Evolutionary conservation across 2,113 vertebrate genomes (phyloP), one percentile per base, ranked within the genome.

Genomic region (Vicugna pacos): DNA sequence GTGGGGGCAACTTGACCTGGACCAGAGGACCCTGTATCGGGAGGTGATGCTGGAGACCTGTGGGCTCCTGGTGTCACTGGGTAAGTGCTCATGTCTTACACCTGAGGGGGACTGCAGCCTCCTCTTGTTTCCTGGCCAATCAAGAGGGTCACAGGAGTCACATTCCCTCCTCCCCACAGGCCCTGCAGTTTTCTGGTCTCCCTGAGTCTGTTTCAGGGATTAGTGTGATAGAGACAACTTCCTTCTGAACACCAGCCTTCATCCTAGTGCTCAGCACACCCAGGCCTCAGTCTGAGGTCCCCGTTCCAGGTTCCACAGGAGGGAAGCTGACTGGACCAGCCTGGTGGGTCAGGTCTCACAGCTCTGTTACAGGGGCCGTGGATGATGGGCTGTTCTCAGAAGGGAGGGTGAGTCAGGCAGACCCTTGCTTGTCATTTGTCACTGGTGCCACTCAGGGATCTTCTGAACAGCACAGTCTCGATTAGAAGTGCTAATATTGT

Each of bases 1-100:
- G 46, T 97, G 97, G 96, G 70, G 62, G 11, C 67, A 89, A 15
- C 91, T 95, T 52, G 93, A 89, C 48, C 22, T 50, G 5, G n/a
- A 64, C 32, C 97, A 97, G 87, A 85, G 87, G 67, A 65, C 67
- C 38, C n/a, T 96, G 79, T 97, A 93, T 72, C 65, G 13, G 73
- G 83, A 97, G 48, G 96, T 97, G 87, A 96, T 95, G 91, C 84
- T 96, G 77, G 95, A 96, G 52, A 97, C 73, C 60, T 93, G 83
- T 1, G 42, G 65, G 15, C 67, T 95, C 14, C 67, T 97, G 77
- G 70, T 85, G 28, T 97, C 95, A 4, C 48, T 97, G 64, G 93
- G 96, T 97, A 89, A 81, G 38, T 30, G 5, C 12, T 80, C 77
- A 70, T 32, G 6, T 38, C 65, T 91, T 5, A 80, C 19, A 5